Base-by-base conservation (phyloP, 2,113 vertebrate genomes). In the Hystrix brachyura region DNA sequence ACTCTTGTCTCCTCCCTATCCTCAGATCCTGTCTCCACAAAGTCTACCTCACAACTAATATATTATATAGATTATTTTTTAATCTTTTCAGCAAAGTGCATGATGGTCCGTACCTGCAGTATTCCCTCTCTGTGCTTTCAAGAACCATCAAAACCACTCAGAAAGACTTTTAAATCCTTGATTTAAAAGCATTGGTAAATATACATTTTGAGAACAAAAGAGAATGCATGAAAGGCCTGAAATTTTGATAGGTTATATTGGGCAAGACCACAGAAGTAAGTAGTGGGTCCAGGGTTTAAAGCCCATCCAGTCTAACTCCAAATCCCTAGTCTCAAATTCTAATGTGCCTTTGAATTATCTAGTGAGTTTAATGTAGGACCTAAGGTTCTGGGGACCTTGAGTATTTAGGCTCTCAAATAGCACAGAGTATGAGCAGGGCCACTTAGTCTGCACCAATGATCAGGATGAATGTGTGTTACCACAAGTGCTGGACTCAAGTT, bases 71-170 rank as follows among this genome's bases (percentile, higher is more conserved):
- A 18, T 76, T 91, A 23, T 74, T 53, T 94, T 87, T 57, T 46
- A 72, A 46, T 74, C 43, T 92, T 94, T 81, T 59, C 48, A 76
- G 53, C 1, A 90, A 72, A 59, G 15, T 18, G 82, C 15, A 78
- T 78, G 29, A 51, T 51, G 64, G 8, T 88, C 60, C 57, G 29
- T 6, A 55, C 1, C 57, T 57, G 1, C 18, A 25, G 29, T 6
- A 46, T 43, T 10, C 4, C 25, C 27, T 27, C 14, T 60, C 7
- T 83, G 15, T 25, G 43, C 38, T 92, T 90, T 79, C 15, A 7
- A 90, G 85, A 96, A 51, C 25, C 43, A 76, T 65, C 84, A 89
- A 23, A 67, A 87, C 5, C 25, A 80, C 87, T 94, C 83, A 38
- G 34, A 87, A 92, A 96, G 3, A 6, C 27, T 92, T 95, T 90